phyloP scores from a whole-genome alignment of 2,797 vertebrate species.

The Melanotaenia trifasciata region DNA sequence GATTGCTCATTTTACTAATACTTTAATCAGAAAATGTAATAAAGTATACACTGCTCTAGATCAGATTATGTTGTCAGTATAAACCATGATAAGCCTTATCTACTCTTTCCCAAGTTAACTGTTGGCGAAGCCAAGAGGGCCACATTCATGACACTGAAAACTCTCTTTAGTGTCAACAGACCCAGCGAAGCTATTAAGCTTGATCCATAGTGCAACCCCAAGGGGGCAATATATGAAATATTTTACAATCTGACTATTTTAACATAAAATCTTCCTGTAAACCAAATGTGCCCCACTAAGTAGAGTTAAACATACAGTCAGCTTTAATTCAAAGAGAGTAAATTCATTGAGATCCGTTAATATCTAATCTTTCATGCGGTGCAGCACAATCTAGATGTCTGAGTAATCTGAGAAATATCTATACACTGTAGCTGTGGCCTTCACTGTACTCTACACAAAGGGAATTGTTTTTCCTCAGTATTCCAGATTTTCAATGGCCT shows the following conservation, averaged over 20 bases:
- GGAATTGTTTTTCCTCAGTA: conserved; percentile 51
- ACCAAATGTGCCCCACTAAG: background rate
- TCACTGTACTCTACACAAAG: conserved; percentile 33
- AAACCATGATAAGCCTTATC: background rate
- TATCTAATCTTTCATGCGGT: conserved; percentile 38
- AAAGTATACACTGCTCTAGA: background rate
- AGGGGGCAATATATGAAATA: background rate
- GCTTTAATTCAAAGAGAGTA: conserved; percentile 2
- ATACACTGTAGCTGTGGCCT: conserved; percentile 31
- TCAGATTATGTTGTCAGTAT: background rate
- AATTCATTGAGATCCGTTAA: conserved; percentile 38
- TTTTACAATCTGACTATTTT: background rate
- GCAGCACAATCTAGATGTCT: conserved; percentile 26
- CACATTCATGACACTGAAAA: background rate
- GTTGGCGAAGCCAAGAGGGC: background rate
- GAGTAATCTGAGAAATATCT: conserved; percentile 34
- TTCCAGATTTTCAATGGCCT: conserved; percentile 53
- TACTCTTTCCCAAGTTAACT: background rate
- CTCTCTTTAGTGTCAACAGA: background rate
- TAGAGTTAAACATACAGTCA: background rate
- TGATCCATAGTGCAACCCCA: background rate
- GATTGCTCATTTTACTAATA: background rate
- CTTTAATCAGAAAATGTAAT: background rate
- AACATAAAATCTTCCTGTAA: background rate
- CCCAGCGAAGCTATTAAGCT: background rate